Evolutionary conservation across 2,113 vertebrate genomes (phyloP), one percentile per base, ranked within the genome.

Genomic region (Condylura cristata): DNA sequence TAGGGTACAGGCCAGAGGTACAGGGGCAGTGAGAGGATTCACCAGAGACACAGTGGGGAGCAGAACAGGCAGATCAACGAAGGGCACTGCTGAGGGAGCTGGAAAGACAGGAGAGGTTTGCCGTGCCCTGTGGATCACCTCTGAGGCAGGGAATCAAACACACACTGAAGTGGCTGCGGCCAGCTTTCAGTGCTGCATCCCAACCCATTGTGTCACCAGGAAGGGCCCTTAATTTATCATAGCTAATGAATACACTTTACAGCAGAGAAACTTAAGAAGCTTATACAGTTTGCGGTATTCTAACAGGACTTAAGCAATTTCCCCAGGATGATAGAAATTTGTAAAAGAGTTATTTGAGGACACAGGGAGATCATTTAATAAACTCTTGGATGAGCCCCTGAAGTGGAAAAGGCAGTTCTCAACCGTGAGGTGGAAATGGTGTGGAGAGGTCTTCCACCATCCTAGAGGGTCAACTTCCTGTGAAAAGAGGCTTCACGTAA

Each of bases 201-300:
- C n/a, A n/a, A n/a, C n/a, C n/a, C n/a, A n/a, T n/a, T n/a, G n/a
- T n/a, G n/a, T n/a, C n/a, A n/a, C n/a, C n/a, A n/a, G n/a, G n/a
- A n/a, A n/a, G n/a, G n/a, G n/a, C n/a, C n/a, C n/a, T n/a, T 81
- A 70, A 83, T 75, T 56, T 85, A 48, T 66, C 82, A 46, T 72
- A 41, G 1, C 81, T 28, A 80, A 20, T 28, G 28, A 89, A 89
- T 68, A 48, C 5, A 8, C n/a, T 89, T 76, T 44, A 90, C 24
- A 96, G 48, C 44, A 63, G 12, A 91, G 18, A 12, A 87, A 82
- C 56, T 24, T 81, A 20, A 94, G 56, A 86, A 86, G 48, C 32
- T 66, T 74, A 79, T 30, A 91, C 2, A 70, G 70, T 79, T 83
- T 86, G 2, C 8, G 66, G 16, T 82, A 60, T 84, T 41, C 44